A percentile compares a stretch with the other conserved stretches of the same genome.
These are phyloP conservation scores for Scleropages formosus DNA, from an alignment of 2,797 vertebrate species.

Conservation along the genomic window DNA sequence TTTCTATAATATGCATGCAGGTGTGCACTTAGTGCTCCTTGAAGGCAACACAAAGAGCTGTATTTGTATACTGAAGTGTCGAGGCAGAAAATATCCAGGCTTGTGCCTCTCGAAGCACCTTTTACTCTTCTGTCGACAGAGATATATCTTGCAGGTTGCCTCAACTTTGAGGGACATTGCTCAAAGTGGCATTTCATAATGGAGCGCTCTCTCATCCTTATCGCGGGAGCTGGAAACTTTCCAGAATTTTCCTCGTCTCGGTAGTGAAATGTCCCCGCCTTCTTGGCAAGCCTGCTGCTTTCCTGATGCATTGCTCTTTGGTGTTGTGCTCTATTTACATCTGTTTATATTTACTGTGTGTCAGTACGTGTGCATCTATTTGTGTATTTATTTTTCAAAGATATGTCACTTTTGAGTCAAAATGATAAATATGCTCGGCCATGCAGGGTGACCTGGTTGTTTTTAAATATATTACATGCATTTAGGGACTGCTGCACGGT, in stretches of 20 bases:
- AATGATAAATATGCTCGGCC: neutral
- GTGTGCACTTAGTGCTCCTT: neutral
- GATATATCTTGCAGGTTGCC: conserved; percentile 10
- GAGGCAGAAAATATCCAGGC: neutral
- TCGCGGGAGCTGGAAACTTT: neutral
- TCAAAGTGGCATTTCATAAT: conserved; percentile 33
- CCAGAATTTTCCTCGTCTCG: neutral
- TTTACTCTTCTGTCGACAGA: neutral
- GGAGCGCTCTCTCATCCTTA: conserved; percentile 2
- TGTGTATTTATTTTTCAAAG: neutral
- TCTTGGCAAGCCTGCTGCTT: neutral
- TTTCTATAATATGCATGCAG: neutral
- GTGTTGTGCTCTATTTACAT: neutral
- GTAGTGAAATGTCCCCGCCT: neutral
- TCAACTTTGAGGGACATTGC: conserved; percentile 24
- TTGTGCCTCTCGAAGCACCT: conserved; percentile 2
- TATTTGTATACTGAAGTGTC: neutral
- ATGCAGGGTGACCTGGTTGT: neutral
- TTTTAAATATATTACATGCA: neutral
- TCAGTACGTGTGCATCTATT: neutral
- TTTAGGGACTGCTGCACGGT: neutral
- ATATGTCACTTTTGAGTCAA: conserved; percentile 5
- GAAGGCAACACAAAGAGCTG: neutral
- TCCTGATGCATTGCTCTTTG: neutral
- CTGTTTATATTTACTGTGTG: neutral